These are phyloP conservation scores for Diorhabda sublineata DNA, from an alignment of 1,140 invertebrate genomes.

Conservation along the genomic window DNA sequence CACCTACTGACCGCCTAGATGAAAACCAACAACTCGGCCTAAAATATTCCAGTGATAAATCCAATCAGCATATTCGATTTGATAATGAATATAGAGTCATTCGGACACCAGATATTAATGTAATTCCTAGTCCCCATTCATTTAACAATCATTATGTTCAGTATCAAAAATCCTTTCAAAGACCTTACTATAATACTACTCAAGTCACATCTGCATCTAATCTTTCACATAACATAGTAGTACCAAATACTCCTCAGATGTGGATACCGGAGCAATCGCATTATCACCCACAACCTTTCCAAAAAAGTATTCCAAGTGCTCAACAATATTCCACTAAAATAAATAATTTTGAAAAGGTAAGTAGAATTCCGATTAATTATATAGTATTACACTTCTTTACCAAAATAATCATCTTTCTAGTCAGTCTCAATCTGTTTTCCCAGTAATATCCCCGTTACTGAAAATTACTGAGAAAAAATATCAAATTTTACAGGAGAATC, in stretches of 20 bases:
- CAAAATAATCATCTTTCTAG: too few relatives aligned
- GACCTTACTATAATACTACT: constrained; percentile 25
- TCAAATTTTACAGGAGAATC: too few relatives aligned
- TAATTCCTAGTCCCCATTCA: constrained; percentile 37
- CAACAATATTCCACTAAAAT: constrained; percentile 17
- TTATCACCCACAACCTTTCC: constrained; percentile 41
- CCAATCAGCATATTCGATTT: constrained; percentile 30
- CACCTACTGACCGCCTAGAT: constrained; percentile 37
- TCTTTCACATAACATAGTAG: constrained; percentile 32
- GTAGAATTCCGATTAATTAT: background rate
- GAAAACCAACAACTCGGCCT: constrained; percentile 36
- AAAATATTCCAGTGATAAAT: constrained; percentile 38
- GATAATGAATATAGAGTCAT: constrained; percentile 36
- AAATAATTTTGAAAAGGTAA: constrained; percentile 29
- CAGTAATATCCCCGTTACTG: too few relatives aligned
- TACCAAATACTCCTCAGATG: constrained; percentile 35
- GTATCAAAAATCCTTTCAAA: constrained; percentile 19
- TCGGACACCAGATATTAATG: constrained; percentile 30
- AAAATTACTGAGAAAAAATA: too few relatives aligned
- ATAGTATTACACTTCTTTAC: too few relatives aligned
- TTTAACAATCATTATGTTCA: constrained; percentile 16
- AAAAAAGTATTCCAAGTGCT: constrained; percentile 30
- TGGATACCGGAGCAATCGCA: constrained; percentile 39
- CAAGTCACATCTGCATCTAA: constrained; percentile 33
- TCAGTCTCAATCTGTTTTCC: too few relatives aligned